Evolutionary conservation across 2,888 invertebrate species (phyloP), one percentile per base, ranked within the genome.

Genomic region (Eumacrocentrus americanus): DNA sequence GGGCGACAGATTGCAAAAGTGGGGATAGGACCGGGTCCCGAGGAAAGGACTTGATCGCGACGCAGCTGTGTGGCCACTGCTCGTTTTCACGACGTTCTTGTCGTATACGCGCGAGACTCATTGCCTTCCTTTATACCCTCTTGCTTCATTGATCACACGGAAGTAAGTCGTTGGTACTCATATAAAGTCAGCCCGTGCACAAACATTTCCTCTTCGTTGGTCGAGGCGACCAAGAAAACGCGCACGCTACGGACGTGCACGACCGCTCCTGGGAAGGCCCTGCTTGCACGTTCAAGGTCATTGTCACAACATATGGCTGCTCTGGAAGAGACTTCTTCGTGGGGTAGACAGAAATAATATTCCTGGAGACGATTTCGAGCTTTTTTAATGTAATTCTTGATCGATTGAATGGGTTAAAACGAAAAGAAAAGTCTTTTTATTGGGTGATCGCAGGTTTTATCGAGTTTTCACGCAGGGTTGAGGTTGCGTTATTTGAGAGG

Each of bases 1-100:
- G 44, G 64, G 58, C 53, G 60, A 60, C 40, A 46, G 62, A 34
- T 22, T 22, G 42, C 18, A 3, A 35, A 22, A 53, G 62, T 53
- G 62, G 64, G 35, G 52, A 63, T 52, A 60, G 60, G 50, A 62
- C 53, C 44, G 52, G 44, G 53, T 54, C 11, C 25, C 55, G 50
- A 52, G 52, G 53, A 64, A 68, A 70, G 68, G 69, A 72, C 67
- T 64, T 63, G 63, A 60, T 62, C 61, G 60, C 66, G 62, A 64
- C 59, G 60, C 50, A 60, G 60, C 55, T 60, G 55, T 60, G 48
- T n/a, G n/a, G 50, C n/a, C 55, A 50, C 25, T 48, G 18, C 12
- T 58, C 57, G 42, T 40, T 51, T 16, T 44, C 60, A 50, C 51
- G 44, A 54, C 50, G 35, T 46, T 58, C 47, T 35, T 55, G 12